Evolutionary conservation across 2,888 invertebrate species (phyloP).

Genomic region (Pseudococcus viburni): DNA sequence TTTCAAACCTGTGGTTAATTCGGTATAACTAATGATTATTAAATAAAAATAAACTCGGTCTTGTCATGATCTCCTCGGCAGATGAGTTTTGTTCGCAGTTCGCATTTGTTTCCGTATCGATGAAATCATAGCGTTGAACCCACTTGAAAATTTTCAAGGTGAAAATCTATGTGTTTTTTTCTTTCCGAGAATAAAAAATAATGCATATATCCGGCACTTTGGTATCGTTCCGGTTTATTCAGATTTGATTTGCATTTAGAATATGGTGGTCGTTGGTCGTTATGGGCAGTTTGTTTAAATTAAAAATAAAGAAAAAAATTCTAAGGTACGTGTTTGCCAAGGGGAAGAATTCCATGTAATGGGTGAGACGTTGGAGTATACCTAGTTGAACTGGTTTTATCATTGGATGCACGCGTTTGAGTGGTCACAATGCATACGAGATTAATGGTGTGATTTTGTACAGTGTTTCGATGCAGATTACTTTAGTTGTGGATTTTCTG

Average conservation of each 20-base stretch:
- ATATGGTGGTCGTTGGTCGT: not conserved
- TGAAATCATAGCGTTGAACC: slow-evolving; percentile 47
- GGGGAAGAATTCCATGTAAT: not conserved
- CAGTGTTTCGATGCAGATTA: not conserved
- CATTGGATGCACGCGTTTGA: not conserved
- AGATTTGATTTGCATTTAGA: slow-evolving; percentile 20
- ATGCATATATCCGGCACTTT: slow-evolving; percentile 39
- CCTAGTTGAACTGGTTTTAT: not conserved
- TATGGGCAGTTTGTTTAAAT: slow-evolving; percentile 12
- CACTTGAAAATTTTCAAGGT: slow-evolving; percentile 48
- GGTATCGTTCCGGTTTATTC: slow-evolving; percentile 43
- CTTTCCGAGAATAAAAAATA: slow-evolving; percentile 25
- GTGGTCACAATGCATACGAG: not conserved
- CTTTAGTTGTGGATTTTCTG: too few relatives aligned
- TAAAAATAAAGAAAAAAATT: not conserved
- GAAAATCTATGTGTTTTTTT: slow-evolving; percentile 8
- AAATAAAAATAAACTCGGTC: slow-evolving; percentile 28
- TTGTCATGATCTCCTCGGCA: slow-evolving; percentile 26
- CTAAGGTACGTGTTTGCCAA: not conserved
- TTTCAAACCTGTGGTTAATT: slow-evolving; percentile 47
- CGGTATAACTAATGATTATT: slow-evolving; percentile 14
- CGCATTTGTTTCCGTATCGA: slow-evolving; percentile 29
- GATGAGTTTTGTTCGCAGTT: not conserved
- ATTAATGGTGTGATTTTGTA: not conserved
- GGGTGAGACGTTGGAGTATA: slow-evolving; percentile 4